These are phyloP conservation scores for Macropis europaea DNA, from an alignment of 2,888 invertebrate species.

Conservation along the genomic window DNA sequence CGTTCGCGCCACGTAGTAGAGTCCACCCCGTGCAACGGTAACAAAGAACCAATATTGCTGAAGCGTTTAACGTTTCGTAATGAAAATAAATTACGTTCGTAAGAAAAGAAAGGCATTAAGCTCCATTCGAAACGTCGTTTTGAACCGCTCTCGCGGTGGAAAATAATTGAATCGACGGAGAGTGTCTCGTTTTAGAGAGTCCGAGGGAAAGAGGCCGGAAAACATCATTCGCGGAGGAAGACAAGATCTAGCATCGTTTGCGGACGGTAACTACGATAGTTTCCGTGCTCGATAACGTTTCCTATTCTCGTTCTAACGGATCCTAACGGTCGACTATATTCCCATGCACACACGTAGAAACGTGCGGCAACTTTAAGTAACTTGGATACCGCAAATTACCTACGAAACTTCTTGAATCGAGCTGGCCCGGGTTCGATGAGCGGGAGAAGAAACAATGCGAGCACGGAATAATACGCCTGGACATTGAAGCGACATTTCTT, in stretches of 20 bases:
- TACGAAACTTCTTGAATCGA: conserved; percentile 19
- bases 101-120: neutral
- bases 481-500: neutral
- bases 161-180: conserved; percentile 6
- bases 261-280: conserved; percentile 30
- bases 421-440: neutral
- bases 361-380: conserved; percentile 1
- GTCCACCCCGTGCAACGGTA: no score
- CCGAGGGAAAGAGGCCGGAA: conserved; percentile 13
- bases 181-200: neutral
- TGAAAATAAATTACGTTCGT: neutral
- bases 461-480: neutral
- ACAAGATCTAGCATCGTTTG: conserved; percentile 44
- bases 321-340: neutral
- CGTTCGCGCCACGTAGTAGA: no score
- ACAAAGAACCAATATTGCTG: neutral
- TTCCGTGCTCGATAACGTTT: conserved; percentile 43
- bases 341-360: neutral
- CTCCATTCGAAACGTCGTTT: neutral
- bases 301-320: conserved; percentile 25
- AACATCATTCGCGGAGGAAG: conserved; percentile 28
- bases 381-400: conserved; percentile 33
- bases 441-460: conserved; percentile 13
- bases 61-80: neutral
- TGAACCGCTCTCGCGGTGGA: neutral